Evolutionary conservation across 2,888 invertebrate species (phyloP).

Genomic region (Colostygia pectinataria): DNA sequence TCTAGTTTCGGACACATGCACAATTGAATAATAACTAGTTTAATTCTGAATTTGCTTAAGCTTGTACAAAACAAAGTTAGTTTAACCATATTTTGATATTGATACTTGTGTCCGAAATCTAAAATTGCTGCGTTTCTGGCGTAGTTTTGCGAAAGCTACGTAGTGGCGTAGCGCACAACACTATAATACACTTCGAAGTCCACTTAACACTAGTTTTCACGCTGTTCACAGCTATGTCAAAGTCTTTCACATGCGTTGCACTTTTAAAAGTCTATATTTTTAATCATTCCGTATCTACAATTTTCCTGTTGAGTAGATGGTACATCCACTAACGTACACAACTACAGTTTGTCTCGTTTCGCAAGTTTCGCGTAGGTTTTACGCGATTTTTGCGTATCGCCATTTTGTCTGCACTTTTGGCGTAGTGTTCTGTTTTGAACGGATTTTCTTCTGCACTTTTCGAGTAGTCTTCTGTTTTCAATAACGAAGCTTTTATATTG

Average conservation of each 20-base stretch:
- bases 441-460: not conserved
- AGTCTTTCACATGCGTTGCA: constrained; percentile 22
- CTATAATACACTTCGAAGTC: constrained; percentile 15
- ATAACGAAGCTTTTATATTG: not conserved
- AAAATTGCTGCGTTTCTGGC: not conserved
- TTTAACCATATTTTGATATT: constrained; percentile 2
- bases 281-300: constrained; percentile 14
- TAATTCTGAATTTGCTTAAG: constrained; percentile 3
- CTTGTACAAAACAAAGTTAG: constrained; percentile 2
- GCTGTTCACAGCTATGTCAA: constrained; percentile 5
- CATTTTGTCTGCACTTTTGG: constrained; percentile 1
- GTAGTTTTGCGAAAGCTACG: constrained; percentile 19
- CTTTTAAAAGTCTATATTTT: not conserved
- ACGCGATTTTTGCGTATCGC: not conserved
- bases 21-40: not conserved
- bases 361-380: not conserved
- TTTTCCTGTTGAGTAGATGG: not conserved
- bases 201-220: constrained; percentile 16
- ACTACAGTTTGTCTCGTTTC: not conserved
- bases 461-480: not conserved
- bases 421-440: not conserved
- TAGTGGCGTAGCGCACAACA: constrained; percentile 13
- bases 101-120: constrained; percentile 14
- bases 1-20: constrained; percentile 10
- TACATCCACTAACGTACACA: not conserved